Evolutionary conservation across 2,113 vertebrate genomes (phyloP), one percentile per base, ranked within the genome.

Genomic region (Baryphthengus martii): DNA sequence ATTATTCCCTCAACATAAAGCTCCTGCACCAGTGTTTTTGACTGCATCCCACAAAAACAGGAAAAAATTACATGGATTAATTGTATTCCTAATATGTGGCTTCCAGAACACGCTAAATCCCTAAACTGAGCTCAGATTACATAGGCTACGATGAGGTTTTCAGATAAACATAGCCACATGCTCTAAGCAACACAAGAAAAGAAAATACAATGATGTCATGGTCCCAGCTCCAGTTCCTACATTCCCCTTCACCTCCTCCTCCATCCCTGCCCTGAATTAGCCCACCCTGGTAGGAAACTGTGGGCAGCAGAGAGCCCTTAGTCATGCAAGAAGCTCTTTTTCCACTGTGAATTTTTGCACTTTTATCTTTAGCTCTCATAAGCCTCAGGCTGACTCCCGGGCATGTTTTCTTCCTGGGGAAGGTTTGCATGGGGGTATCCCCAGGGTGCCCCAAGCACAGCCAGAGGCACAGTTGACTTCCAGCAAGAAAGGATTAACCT

Each of bases 111-210:
- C 2, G 3, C 40, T 88, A 79, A 93, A 83, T 83, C 62, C 71
- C 77, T 91, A 67, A 95, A 89, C 35, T 62, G 52, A 89, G 77
- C 63, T 96, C 94, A 67, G 44, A 68, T 94, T 94, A 94, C 88
- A 72, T 5, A 65, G 90, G 40, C 50, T 2, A 5, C 33, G 61
- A 66, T 92, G 80, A 96, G 63, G 76, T 78, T 95, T 95, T 79
- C 81, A 81, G 80, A 96, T 83, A 96, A 97, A 96, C 85, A 96
- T 31, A 92, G 92, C 37, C 78, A 61, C 89, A 68, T 5, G 28
- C 59, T 87, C 85, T 75, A 79, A 91, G 65, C 68, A 87, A 85
- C 83, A 88, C 39, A 31, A 63, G 47, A 91, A 76, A 87, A 90
- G 61, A 93, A 96, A 96, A 86, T 4, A 52, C 70, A 90, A 66